Conservation (phyloP, 2,113 vertebrate genomes). For the Cottus gobio region DNA sequence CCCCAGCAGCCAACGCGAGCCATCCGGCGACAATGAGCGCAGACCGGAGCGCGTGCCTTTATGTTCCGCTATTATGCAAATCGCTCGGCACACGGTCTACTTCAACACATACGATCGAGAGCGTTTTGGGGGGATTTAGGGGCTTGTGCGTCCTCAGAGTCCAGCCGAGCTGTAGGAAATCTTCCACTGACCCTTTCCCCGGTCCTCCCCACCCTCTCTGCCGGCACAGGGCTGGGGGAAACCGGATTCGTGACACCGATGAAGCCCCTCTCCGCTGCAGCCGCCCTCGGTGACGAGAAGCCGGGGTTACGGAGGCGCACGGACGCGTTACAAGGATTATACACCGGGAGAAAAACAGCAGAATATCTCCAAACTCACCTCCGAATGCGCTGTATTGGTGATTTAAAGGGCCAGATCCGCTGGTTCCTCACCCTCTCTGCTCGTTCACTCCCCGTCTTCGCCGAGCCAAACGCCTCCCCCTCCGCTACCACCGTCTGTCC, state of each 20-base stretch:
- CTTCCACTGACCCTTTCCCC: conserved; percentile 71
- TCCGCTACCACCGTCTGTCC: conserved; percentile 78
- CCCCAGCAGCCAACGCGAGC: conserved; percentile 51
- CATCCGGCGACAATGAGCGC: conserved; percentile 51
- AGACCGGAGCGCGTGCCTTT: conserved; percentile 61
- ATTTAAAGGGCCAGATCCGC: conserved; percentile 85
- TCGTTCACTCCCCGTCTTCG: conserved; percentile 75
- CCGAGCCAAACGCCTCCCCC: conserved; percentile 82
- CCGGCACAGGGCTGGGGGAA: conserved; percentile 75
- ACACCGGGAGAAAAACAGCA: conserved; percentile 50
- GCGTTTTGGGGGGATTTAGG: conserved; percentile 10
- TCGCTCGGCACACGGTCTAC: conserved; percentile 53
- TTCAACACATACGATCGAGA: conserved; percentile 51
- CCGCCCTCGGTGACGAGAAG: conserved; percentile 58
- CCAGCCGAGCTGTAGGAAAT: conserved; percentile 62
- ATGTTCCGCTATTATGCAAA: conserved; percentile 71
- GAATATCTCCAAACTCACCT: conserved; percentile 81
- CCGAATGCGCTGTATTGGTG: conserved; percentile 75
- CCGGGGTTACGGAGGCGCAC: conserved; percentile 48
- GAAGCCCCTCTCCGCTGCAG: conserved; percentile 67
- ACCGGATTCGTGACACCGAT: conserved; percentile 82
- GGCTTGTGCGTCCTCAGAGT: conserved; percentile 52
- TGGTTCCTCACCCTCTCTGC: conserved; percentile 70
- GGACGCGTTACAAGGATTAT: conserved; percentile 42
- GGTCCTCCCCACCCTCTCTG: conserved; percentile 74